Evolutionary conservation across 2,113 vertebrate species (phyloP), one percentile per base, ranked within the genome.

Genomic region (Melozone crissalis): DNA sequence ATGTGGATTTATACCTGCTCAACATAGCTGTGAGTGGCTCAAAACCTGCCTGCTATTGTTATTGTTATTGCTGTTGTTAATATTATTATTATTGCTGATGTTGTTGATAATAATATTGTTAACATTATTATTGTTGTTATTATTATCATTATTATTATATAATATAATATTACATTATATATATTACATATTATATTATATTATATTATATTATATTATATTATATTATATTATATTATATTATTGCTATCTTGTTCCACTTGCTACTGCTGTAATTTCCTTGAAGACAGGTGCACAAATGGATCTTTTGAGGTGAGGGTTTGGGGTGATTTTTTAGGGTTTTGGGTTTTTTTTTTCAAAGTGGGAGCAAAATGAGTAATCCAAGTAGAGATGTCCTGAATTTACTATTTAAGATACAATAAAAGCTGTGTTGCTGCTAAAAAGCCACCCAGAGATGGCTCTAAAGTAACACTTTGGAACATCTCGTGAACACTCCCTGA

Each of bases 401-500:
- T 86, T 86, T 71, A 39, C 55, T 55, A 13, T 59, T 75, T 67
- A 23, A 77, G 35, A 33, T 5, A 30, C 23, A 77, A 19, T 21
- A 39, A 52, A 93, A 89, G 27, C 19, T 18, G 8, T 33, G 37
- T 13, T 87, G 51, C 26, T 91, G 27, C 76, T 81, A 41, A 82
- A 91, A 74, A 91, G 52, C 41, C 49, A 84, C 73, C 77, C 89
- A 95, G 84, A 93, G 84, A 89, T 91, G 86, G 69, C 86, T 94
- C 93, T 91, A 67, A 78, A 84, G 84, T n/a, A 93, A 86, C 89
- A 78, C 35, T 47, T 65, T 71, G 69, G 44, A 93, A 67, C 83
- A 78, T 46, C 61, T 84, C 41, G 44, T 59, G 71, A 83, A 90
- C 73, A 52, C 22, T 87, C 65, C 19, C 15, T 2, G 0, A 18